These are phyloP conservation scores for Brachyrhaphis roseni DNA, from an alignment of 2,797 vertebrate genomes.

Conservation along the genomic window DNA sequence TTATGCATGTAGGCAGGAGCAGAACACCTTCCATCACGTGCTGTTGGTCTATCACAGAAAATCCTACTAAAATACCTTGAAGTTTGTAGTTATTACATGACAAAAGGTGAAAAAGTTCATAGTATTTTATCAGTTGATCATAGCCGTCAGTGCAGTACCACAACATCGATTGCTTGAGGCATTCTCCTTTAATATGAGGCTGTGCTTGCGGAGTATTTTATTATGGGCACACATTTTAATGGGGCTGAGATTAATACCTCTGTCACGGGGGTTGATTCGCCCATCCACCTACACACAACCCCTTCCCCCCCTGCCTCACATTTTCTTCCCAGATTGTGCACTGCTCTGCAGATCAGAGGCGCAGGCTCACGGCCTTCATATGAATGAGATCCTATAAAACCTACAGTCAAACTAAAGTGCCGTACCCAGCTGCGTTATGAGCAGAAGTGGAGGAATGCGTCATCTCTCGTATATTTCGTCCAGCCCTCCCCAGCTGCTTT, in stretches of 20 bases:
- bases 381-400: conserved; percentile 67
- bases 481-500: conserved; percentile 73
- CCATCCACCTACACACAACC: conserved; percentile 44
- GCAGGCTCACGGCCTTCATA: conserved; percentile 51
- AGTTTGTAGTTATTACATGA: not conserved
- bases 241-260: conserved; percentile 76
- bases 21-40: not conserved
- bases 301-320: conserved; percentile 2
- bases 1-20: not conserved
- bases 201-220: conserved; percentile 73
- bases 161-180: conserved; percentile 64
- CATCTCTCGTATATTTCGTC: conserved; percentile 59
- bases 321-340: conserved; percentile 40
- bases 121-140: conserved; percentile 65
- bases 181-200: conserved; percentile 73
- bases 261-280: conserved; percentile 62
- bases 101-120: not conserved
- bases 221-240: conserved; percentile 73
- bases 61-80: not conserved
- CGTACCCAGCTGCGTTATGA: conserved; percentile 66
- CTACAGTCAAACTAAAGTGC: conserved; percentile 66
- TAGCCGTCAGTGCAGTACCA: conserved; percentile 48
- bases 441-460: conserved; percentile 55
- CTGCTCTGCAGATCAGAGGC: conserved; percentile 49
- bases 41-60: not conserved